These are phyloP conservation scores for Oceanodroma tethys DNA, from an alignment of 2,113 vertebrate species.

Conservation along the genomic window DNA sequence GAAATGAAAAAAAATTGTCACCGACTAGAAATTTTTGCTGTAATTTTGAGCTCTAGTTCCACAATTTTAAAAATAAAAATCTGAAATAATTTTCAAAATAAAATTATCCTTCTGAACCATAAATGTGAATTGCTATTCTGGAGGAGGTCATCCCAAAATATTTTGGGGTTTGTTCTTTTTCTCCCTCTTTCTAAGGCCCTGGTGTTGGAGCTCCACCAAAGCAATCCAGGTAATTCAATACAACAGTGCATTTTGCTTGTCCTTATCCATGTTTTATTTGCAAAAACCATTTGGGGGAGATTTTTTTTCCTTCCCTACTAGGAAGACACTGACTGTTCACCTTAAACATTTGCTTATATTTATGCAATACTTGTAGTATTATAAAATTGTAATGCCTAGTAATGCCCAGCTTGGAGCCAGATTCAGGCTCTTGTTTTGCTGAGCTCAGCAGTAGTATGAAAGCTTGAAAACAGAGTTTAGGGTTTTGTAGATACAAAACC, in stretches of 20 bases:
- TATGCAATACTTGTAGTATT: neutral
- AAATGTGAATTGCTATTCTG: neutral
- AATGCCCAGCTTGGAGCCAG: neutral
- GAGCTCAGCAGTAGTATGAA: neutral
- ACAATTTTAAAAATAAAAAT: neutral
- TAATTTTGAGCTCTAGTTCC: neutral
- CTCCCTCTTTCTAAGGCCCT: neutral
- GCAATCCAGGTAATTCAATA: neutral
- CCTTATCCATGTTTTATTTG: neutral
- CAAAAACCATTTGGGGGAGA: neutral
- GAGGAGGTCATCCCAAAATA: neutral
- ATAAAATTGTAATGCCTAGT: neutral
- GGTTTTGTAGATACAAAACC: neutral
- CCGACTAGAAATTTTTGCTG: neutral
- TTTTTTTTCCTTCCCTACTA: neutral
- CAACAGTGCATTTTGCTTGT: neutral
- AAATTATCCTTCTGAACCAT: neutral
- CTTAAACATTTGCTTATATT: neutral
- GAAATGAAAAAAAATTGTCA: neutral
- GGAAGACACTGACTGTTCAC: neutral
- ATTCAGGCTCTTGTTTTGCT: neutral
- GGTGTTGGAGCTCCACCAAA: neutral
- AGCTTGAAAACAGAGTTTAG: neutral
- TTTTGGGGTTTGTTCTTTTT: neutral
- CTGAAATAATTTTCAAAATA: neutral